Conservation (phyloP, 2,797 vertebrate species). For the Capromys pilorides region DNA sequence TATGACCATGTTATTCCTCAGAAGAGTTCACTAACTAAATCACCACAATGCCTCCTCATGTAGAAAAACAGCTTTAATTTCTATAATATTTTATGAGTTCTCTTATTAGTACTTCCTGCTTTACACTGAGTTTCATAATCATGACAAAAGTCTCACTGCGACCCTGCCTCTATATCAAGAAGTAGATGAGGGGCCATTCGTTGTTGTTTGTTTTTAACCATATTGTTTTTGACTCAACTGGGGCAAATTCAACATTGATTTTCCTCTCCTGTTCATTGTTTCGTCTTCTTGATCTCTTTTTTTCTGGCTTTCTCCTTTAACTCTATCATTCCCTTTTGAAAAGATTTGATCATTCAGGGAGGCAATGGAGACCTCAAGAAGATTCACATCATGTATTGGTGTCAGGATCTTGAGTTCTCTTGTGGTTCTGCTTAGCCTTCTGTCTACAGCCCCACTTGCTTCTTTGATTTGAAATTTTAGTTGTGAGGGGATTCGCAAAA, state of each 20-base stretch:
- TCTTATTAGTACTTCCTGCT: neutral
- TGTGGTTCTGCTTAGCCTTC: neutral
- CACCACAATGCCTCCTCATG: neutral
- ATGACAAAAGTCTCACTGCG: neutral
- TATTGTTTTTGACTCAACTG: neutral
- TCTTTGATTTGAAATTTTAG: neutral
- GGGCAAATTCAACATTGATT: neutral
- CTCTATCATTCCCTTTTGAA: neutral
- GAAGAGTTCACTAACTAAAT: neutral
- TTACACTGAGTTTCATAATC: neutral
- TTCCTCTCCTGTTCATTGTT: neutral
- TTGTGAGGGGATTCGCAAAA: neutral
- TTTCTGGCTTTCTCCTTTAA: neutral
- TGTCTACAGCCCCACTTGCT: neutral
- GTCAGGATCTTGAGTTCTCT: neutral
- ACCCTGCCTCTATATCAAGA: neutral
- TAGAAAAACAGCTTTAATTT: slow-evolving; percentile 10
- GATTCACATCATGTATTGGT: neutral
- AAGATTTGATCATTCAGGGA: neutral
- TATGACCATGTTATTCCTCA: neutral
- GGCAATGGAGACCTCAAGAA: neutral
- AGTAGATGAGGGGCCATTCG: neutral
- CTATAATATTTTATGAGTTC: neutral
- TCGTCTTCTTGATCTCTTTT: neutral
- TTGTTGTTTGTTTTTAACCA: neutral